Base-by-base conservation (phyloP, 1,140 invertebrate species). In the Pseudomyrmex gracilis region DNA sequence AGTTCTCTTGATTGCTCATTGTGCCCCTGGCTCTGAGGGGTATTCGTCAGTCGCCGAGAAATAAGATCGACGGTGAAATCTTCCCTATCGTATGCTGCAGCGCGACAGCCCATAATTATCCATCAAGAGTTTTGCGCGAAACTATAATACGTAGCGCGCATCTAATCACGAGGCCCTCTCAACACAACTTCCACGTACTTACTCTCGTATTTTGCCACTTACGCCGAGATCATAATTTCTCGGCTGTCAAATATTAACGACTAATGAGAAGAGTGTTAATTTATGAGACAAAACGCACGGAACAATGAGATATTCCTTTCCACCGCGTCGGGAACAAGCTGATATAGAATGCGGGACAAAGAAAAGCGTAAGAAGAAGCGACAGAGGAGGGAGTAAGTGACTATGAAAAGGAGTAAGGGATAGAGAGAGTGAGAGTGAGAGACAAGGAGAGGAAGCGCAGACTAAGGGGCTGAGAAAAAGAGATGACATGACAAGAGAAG, bases 231-330 rank as follows among this genome's bases (percentile, higher is more conserved):
- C 67, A 83, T 88, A 86, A 90, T 86, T 89, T 80, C 66, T 78
- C 49, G 74, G 64, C 34, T 88, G 73, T 88, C 71, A 89, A 90
- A 91, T 84, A 70, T 74, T 78, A 87, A 80, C 84, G 76, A 89
- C 86, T 87, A 90, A 90, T 90, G 88, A 90, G 85, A 67, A 87
- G 84, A 85, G 85, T 84, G 85, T 90, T 91, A 89, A 91, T 91
- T 92, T 90, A 91, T 91, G 85, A 86, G 73, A 83, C 86, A 74
- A 83, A 87, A 89, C 87, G 73, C 82, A 58, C 9, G n/a, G 76
- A 82, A 90, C 89, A 89, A 92, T 89, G 85, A 83, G 88, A 84
- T 49, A 71, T 47, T 68, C 61, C 34, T 63, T 80, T 83, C 85
- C 84, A 76, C 57, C 66, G 80, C 73, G 9, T 82, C 70, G 51